Evolutionary conservation across 2,888 invertebrate species (phyloP), one percentile per base, ranked within the genome.

Genomic region (Nasonia oneida): DNA sequence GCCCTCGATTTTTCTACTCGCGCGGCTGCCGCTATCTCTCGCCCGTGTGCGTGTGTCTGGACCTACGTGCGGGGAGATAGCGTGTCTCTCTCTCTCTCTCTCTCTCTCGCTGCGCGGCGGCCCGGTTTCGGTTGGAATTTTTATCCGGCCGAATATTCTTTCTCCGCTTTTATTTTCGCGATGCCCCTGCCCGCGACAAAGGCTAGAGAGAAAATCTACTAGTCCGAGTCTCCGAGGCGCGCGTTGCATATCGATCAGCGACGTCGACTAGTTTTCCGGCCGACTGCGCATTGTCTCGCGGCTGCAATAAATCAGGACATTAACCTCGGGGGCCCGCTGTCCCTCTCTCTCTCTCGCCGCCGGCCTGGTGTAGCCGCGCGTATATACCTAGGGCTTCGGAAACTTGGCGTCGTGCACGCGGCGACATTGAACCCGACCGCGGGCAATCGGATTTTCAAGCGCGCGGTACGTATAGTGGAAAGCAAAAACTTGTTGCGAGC

Each of bases 401-500:
- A 80, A 80, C 50, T 80, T 80, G 23, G 53, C 53, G 23, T 61
- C 23, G 23, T 70, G 53, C 47, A 47, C 73, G 37, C 37, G 37
- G 39, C 70, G 84, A 80, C 84, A 84, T 84, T 84, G 84, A 84
- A 80, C 74, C 80, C 75, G 14, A 3, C 14, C 33, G 15, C 57
- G 10, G 80, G 75, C 42, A 39, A 74, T 83, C 61, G 47, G 79
- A 74, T 80, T 64, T 67, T 39, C 6, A 74, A 74, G 57, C 80
- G 39, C n/a, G 57, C 29, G 23, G 3, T 1, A 6, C 37, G 33
- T 71, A 29, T 29, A 29, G 29, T 64, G 85, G 77, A 70, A 70
- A 85, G 81, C 85, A 85, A 81, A 85, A 85, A 85, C 85, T 85
- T 85, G 85, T 85, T 85, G 85, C 85, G 77, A 71, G 3, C 37